Base-by-base conservation (phyloP, 2,797 vertebrate species). In the Pangasius krempfi region DNA sequence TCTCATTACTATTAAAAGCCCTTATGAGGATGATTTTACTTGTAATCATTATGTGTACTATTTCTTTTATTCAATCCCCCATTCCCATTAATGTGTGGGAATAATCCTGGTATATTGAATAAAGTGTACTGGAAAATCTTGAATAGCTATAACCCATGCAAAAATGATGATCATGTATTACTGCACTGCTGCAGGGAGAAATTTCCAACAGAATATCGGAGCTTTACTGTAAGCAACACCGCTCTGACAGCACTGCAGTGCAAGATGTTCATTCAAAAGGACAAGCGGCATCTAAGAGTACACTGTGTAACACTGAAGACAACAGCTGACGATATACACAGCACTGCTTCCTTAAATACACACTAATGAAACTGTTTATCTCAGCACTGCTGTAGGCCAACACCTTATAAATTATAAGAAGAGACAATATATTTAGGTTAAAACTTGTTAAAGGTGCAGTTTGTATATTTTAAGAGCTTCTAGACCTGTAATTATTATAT, bases 231-330 rank as follows among this genome's bases (percentile, higher is more conserved):
- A 33, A 62, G 40, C 56, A 37, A 52, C 58, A 40, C 62, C 33
- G 37, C 78, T 52, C 85, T 27, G 62, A 80, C n/a, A 33, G 40
- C 66, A 79, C 73, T 64, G 86, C 73, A 66, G 73, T 79, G 60
- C 60, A 54, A 2, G 27, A 86, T 56, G 52, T 52, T 62, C n/a
- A 33, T 47, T 75, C 25, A 62, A 25, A 86, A 64, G 58, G 58
- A 62, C 5, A 33, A 62, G 50, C 25, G 12, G 54, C 33, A 75
- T 44, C 70, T 7, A 47, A 64, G n/a, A 12, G 33, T 27, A 14
- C 44, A 16, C 10, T 14, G 22, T 60, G 14, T 2, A 56, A 56
- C 56, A 64, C 73, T 37, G 47, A 78, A 27, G 1, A 27, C 47
- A 25, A 30, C 10, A 56, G 22, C 10, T 52, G 12, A 47, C 2